Base-by-base conservation (phyloP, 2,888 invertebrate genomes). In the Himalopsyche tibetana region DNA sequence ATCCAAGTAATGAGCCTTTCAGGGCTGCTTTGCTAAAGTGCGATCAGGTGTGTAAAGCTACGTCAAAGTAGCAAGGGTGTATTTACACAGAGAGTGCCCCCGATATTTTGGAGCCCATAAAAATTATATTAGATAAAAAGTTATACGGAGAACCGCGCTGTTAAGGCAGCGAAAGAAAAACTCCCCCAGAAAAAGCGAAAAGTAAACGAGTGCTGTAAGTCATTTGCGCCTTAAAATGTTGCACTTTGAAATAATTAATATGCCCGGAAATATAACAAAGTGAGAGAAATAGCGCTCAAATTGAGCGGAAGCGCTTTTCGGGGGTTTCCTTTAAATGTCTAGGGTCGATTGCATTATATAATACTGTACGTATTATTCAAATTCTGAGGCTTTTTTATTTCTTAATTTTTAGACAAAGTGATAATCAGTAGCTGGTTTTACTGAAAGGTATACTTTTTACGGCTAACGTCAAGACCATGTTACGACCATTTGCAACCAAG, bases 81-180 rank as follows among this genome's bases (percentile, higher is more conserved):
- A 56, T 82, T 85, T 85, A 63, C 81, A 17, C 63, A 28, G 8
- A 63, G 63, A 63, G 63, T 63, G 63, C 63, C 63, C 28, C 38
- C 45, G 85, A 83, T 83, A 85, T 83, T 85, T 79, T 82, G 85
- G 69, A 74, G 74, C 19, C 81, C 81, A 51, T 86, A 86, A 86
- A 86, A 86, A 86, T 86, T 84, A 84, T 84, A 86, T 86, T 86
- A 86, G 83, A 86, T 86, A 69, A 86, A 86, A 86, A 81, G 55
- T 85, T 85, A 36, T 45, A 28, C 56, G 84, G 69, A 11, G 63
- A 63, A 82, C 63, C 63, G 63, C 63, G 63, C 19, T 11, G 63
- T 63, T 6, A 63, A 28, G 63, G 63, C 63, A 63, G 19, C 28
- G 19, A 28, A 63, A 19, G 63, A 63, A 63, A 63, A 63, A 63